Conservation (phyloP, 2,113 vertebrate genomes). For the Brachyistius frenatus region DNA sequence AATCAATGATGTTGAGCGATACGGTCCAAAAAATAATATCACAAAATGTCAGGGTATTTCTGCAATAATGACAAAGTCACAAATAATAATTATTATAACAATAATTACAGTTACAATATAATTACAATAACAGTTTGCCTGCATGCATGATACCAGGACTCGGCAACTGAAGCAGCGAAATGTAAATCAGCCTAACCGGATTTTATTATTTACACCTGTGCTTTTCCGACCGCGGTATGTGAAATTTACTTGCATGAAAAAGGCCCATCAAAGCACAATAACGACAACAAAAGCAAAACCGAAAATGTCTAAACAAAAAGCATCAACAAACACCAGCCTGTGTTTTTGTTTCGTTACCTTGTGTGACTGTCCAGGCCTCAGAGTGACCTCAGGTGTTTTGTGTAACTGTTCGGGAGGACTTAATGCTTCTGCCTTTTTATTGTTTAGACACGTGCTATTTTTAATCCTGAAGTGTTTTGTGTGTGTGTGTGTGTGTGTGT, state of each 20-base stretch:
- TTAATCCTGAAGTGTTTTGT: slow-evolving; percentile 66
- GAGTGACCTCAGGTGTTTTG: slow-evolving; percentile 59
- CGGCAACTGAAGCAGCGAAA: too few relatives aligned
- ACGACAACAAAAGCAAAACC: background rate
- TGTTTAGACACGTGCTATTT: slow-evolving; percentile 78
- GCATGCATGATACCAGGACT: too few relatives aligned
- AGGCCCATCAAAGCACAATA: background rate
- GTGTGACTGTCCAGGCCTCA: slow-evolving; percentile 43
- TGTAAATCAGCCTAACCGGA: too few relatives aligned
- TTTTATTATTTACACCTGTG: too few relatives aligned
- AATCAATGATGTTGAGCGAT: too few relatives aligned
- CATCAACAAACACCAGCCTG: slow-evolving; percentile 19
- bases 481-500: background rate
- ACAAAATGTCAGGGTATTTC: too few relatives aligned
- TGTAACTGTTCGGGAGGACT: slow-evolving; percentile 45
- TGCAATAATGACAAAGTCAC: too few relatives aligned
- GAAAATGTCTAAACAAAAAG: slow-evolving; percentile 13
- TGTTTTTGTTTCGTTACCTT: slow-evolving; percentile 22
- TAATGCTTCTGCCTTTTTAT: slow-evolving; percentile 60
- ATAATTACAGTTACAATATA: too few relatives aligned
- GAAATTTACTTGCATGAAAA: background rate
- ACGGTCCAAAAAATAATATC: too few relatives aligned
- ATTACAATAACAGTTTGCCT: too few relatives aligned
- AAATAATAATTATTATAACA: too few relatives aligned
- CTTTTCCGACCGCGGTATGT: background rate